Evolutionary conservation across 2,888 invertebrate genomes (phyloP).

Genomic region (Choreutis nemorana): DNA sequence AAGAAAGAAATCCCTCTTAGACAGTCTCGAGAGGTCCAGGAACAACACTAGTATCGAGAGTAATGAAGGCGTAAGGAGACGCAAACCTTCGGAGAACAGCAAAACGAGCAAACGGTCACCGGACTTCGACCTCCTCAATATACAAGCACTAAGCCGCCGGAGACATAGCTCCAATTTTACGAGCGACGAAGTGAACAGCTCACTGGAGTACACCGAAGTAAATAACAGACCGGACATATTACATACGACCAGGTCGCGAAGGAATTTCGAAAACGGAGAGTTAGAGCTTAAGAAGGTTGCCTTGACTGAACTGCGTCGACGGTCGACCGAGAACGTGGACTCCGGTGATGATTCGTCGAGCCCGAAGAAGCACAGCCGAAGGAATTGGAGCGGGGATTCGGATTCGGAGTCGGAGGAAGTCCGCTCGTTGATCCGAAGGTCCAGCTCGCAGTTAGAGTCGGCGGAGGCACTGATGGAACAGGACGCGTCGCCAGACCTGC

Average conservation of each 20-base stretch:
- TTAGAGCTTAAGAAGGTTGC: slow-evolving; percentile 47
- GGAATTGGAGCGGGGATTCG: slow-evolving; percentile 51
- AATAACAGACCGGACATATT: slow-evolving; percentile 57
- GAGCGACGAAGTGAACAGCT: slow-evolving; percentile 58
- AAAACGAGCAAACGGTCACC: slow-evolving; percentile 52
- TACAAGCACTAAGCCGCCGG: slow-evolving; percentile 46
- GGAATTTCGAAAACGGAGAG: slow-evolving; percentile 35
- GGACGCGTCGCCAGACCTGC: slow-evolving; percentile 51
- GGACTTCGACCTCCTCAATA: slow-evolving; percentile 50
- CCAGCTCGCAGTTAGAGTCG: slow-evolving; percentile 67
- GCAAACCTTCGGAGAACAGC: slow-evolving; percentile 42
- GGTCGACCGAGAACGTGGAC: slow-evolving; percentile 50
- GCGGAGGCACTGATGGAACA: slow-evolving; percentile 67
- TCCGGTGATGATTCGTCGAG: slow-evolving; percentile 45
- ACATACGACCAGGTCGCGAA: slow-evolving; percentile 42
- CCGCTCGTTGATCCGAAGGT: slow-evolving; percentile 69
- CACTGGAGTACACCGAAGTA: slow-evolving; percentile 54
- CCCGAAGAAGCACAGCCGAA: slow-evolving; percentile 39
- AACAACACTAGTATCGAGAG: slow-evolving; percentile 58
- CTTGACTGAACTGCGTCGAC: slow-evolving; percentile 42
- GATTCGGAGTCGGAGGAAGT: slow-evolving; percentile 75
- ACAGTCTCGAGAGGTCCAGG: slow-evolving; percentile 53
- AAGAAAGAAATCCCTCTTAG: slow-evolving; percentile 53
- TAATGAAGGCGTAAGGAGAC: slow-evolving; percentile 44
- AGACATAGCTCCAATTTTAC: slow-evolving; percentile 57